phyloP scores from a whole-genome alignment of 2,113 vertebrate species.

The Engystomops pustulosus region DNA sequence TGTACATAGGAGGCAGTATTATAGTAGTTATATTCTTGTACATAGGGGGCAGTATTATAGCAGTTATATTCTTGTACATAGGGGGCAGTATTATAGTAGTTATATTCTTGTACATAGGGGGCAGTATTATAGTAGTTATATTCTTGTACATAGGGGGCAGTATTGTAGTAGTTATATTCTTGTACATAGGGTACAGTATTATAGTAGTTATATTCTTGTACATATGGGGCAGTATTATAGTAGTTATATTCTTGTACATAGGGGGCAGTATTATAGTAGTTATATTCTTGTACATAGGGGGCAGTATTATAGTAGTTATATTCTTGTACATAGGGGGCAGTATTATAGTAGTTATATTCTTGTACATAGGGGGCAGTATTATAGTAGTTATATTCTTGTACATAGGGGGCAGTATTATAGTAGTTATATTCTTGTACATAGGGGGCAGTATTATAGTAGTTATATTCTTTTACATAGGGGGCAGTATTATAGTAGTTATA shows the following conservation, averaged over 20 bases:
- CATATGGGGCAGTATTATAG: not conserved
- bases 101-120: not conserved
- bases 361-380: not conserved
- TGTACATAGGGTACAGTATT: constrained; percentile 2
- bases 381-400: no score
- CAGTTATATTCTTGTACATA: not conserved
- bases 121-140: constrained; percentile 10
- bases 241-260: not conserved
- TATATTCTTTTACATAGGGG: not conserved
- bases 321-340: constrained; percentile 3
- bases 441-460: not conserved
- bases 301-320: not conserved
- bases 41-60: no score
- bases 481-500: constrained; percentile 11
- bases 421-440: no score
- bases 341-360: constrained; percentile 4
- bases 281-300: not conserved
- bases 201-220: not conserved
- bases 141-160: not conserved
- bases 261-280: not conserved
- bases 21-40: no score
- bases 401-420: no score
- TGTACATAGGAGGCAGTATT: no score
- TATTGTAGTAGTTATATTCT: constrained; percentile 14
- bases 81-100: not conserved